Percentiles rank a stretch among this genome's conserved stretches.
Conservation (phyloP, 2,113 vertebrate species). For the Pica pica region DNA sequence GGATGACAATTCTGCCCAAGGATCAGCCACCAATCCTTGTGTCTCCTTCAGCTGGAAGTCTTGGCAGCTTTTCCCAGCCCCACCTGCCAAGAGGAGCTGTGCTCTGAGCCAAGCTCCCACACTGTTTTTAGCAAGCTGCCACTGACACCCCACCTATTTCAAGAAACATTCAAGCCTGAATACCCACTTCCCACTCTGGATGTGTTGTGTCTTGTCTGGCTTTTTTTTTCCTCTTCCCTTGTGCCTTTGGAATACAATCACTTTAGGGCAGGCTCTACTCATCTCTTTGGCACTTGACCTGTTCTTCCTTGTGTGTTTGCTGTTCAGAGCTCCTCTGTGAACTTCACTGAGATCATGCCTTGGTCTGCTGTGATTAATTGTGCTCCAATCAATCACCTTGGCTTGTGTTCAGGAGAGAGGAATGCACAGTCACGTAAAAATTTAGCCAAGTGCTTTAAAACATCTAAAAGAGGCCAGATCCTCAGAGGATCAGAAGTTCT, state of each 20-base stretch:
- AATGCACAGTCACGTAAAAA: background rate
- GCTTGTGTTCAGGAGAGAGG: background rate
- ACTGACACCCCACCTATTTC: constrained; percentile 43
- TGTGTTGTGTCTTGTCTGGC: constrained; percentile 45
- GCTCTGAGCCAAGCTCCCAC: constrained; percentile 41
- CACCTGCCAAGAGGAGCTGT: background rate
- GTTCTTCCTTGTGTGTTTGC: background rate
- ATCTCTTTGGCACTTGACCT: constrained; percentile 51
- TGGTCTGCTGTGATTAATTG: constrained; percentile 32
- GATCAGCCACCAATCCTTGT: background rate
- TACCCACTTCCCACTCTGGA: constrained; percentile 56
- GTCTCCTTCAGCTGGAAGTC: background rate
- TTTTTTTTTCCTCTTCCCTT: constrained; percentile 1
- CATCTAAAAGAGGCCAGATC: background rate
- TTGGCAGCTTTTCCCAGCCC: constrained; percentile 10
- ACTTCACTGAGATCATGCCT: background rate
- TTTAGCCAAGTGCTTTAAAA: background rate
- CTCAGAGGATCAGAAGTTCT: background rate
- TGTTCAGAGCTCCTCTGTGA: constrained; percentile 4
- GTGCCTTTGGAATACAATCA: constrained; percentile 31
- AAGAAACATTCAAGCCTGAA: constrained; percentile 35
- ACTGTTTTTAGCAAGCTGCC: constrained; percentile 50
- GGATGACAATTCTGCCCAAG: background rate
- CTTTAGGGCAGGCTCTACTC: constrained; percentile 50
- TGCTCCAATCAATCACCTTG: constrained; percentile 25